These are phyloP conservation scores for Caloenas nicobarica DNA, from an alignment of 2,113 vertebrate genomes.

Conservation along the genomic window DNA sequence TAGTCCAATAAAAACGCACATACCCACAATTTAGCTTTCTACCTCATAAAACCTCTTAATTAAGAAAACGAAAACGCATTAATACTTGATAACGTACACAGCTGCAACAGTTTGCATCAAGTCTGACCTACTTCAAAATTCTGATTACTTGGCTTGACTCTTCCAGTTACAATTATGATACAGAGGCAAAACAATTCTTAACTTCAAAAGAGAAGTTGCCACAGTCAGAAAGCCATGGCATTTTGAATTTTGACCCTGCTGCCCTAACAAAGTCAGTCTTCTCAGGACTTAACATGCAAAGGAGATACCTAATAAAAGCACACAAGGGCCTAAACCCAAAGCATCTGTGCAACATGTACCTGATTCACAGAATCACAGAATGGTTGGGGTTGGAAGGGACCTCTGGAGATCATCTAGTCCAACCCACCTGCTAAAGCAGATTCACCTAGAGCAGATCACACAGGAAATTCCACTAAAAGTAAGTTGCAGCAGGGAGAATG, in stretches of 20 bases:
- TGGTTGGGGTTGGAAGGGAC: no score
- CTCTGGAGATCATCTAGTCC: no score
- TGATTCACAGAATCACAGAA: no score
- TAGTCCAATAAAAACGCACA: neutral
- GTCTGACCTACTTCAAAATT: neutral
- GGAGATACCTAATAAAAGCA: neutral
- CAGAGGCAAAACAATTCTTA: neutral
- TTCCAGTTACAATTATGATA: neutral
- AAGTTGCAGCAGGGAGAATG: neutral
- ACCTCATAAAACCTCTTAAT: neutral
- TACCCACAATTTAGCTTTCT: neutral
- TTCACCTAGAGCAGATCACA: no score
- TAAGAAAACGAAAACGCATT: neutral
- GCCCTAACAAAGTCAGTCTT: neutral
- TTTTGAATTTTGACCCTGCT: neutral
- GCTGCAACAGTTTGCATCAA: neutral
- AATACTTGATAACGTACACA: neutral
- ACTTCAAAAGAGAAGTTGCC: neutral
- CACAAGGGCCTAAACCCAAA: neutral
- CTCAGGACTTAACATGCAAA: neutral
- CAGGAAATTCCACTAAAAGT: neutral
- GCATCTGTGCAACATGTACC: accelerated
- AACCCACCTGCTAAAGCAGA: no score
- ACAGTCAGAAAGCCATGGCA: neutral
- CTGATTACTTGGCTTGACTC: neutral